Conservation (phyloP, 2,113 vertebrate genomes). For the Fulmarus glacialis region DNA sequence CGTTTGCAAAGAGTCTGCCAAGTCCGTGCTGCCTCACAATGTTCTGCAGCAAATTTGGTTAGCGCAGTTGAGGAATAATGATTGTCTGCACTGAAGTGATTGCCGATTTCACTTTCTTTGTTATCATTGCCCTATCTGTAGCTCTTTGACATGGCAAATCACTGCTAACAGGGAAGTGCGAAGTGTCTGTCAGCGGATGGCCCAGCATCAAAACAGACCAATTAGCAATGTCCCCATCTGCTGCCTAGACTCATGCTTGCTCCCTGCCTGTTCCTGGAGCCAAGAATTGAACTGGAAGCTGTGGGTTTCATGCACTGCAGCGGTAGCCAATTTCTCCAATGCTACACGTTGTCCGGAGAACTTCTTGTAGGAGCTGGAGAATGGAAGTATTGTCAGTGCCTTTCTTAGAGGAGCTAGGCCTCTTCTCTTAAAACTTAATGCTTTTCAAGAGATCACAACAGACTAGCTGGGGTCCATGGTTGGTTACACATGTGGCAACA, state of each 20-base stretch:
- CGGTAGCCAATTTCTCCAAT: not conserved
- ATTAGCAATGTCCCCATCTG: constrained; percentile 1
- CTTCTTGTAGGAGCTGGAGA: not conserved
- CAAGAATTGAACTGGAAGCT: not conserved
- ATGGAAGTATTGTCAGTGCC: not conserved
- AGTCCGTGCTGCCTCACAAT: not conserved
- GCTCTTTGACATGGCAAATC: not conserved
- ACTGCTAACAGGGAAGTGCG: not conserved
- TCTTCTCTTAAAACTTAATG: not conserved
- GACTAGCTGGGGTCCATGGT: not conserved
- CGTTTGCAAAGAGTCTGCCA: not conserved
- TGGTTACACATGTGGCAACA: not conserved
- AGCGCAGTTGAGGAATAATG: not conserved
- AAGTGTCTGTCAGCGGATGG: not conserved
- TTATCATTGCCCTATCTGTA: not conserved
- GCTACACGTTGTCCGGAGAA: not conserved
- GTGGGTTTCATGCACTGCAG: not conserved
- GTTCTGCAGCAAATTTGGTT: not conserved
- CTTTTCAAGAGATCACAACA: not conserved
- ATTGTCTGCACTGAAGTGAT: not conserved
- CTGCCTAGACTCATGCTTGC: not conserved
- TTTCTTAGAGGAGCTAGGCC: not conserved
- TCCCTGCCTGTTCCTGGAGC: not conserved
- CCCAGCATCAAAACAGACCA: not conserved
- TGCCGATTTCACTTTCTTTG: not conserved